phyloP scores from a whole-genome alignment of 1,140 invertebrate species.

The Bombus superbus region DNA sequence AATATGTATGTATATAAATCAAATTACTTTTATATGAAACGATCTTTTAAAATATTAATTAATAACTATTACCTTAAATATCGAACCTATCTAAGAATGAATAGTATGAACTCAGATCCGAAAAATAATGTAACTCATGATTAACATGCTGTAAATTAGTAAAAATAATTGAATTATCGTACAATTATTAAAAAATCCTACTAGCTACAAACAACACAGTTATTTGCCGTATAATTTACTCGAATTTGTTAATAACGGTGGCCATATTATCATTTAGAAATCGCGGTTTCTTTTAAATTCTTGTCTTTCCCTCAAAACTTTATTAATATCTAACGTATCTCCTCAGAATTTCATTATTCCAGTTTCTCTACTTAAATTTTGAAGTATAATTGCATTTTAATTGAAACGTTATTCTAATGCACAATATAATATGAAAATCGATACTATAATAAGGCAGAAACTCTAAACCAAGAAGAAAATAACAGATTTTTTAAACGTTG shows the following conservation, averaged over 20 bases:
- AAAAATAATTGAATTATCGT: neutral
- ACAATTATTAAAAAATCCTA: neutral
- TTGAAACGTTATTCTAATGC: neutral
- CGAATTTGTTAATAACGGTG: neutral
- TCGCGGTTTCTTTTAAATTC: neutral
- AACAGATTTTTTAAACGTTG: neutral
- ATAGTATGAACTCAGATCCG: neutral
- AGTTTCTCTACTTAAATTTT: conserved; percentile 4
- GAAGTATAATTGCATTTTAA: neutral
- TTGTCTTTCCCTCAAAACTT: neutral
- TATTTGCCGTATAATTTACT: conserved; percentile 15
- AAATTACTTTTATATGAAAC: neutral
- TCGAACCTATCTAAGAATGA: neutral
- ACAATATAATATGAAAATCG: neutral
- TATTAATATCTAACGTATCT: neutral
- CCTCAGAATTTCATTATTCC: neutral
- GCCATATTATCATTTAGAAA: conserved; percentile 8
- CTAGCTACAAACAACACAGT: neutral
- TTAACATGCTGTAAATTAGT: neutral
- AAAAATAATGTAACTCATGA: neutral
- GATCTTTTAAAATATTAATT: conserved; percentile 7
- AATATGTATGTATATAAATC: neutral
- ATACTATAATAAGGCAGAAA: neutral
- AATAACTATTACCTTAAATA: neutral
- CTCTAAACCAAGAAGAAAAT: neutral